Evolutionary conservation across 1,140 invertebrate species (phyloP).

Genomic region (Halyomorpha halys): DNA sequence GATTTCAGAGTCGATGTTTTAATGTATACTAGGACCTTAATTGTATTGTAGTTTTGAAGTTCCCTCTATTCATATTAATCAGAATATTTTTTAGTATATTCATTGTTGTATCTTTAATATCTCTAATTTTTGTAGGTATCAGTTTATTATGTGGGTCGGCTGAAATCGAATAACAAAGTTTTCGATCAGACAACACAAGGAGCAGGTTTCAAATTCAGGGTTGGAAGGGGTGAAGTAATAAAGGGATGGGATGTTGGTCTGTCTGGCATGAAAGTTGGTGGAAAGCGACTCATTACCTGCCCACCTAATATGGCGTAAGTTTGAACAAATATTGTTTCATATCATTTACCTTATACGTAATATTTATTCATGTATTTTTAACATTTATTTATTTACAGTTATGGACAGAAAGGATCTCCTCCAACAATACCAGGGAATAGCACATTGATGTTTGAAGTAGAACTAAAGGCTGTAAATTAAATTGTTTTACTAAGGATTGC

Average conservation of each 20-base stretch:
- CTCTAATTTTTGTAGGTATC: conserved; percentile 34
- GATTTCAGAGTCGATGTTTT: too few relatives aligned
- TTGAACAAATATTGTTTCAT: not conserved
- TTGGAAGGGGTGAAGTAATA: conserved; percentile 79
- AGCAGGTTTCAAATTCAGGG: conserved; percentile 70
- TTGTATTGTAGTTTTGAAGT: too few relatives aligned
- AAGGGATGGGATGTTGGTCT: conserved; percentile 85
- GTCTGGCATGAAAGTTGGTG: conserved; percentile 82
- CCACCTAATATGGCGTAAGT: conserved; percentile 76
- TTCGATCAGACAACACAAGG: conserved; percentile 64
- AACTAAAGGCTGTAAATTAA: conserved; percentile 71
- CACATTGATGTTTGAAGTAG: conserved; percentile 76
- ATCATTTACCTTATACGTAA: conserved; percentile 14
- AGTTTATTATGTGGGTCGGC: conserved; percentile 66
- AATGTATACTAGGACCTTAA: too few relatives aligned
- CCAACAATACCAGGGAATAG: conserved; percentile 76
- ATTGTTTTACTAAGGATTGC: too few relatives aligned
- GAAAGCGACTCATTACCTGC: conserved; percentile 73
- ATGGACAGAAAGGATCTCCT: conserved; percentile 66
- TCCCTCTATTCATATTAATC: not conserved
- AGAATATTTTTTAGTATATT: not conserved
- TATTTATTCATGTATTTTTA: conserved; percentile 18
- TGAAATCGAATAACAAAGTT: conserved; percentile 69
- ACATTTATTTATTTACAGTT: conserved; percentile 47
- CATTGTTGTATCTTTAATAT: not conserved